These are phyloP conservation scores for Pachypsylla venusta DNA, from an alignment of 1,140 invertebrate species.

Conservation along the genomic window DNA sequence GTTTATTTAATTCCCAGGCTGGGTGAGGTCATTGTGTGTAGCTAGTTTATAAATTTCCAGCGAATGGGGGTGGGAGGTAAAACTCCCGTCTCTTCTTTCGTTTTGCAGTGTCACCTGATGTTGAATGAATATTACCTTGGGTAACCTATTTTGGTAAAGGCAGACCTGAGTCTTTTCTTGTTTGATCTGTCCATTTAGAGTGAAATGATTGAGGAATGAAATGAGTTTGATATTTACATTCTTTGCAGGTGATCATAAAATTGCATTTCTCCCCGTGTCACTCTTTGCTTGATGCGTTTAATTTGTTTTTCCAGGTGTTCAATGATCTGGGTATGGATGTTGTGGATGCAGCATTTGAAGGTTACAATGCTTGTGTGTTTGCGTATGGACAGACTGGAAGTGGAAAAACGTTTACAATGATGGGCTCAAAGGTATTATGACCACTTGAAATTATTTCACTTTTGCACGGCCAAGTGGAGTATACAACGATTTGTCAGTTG, in stretches of 20 bases:
- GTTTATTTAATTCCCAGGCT: too few species aligned
- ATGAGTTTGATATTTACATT: background rate
- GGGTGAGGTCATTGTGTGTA: too few species aligned
- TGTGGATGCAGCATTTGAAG: constrained; percentile 85
- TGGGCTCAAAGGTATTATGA: constrained; percentile 61
- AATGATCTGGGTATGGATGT: constrained; percentile 76
- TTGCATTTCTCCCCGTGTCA: too few species aligned
- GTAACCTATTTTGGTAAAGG: too few species aligned
- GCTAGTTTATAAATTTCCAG: too few species aligned
- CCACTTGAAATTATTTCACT: constrained; percentile 7
- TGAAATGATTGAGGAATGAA: background rate
- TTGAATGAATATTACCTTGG: too few species aligned
- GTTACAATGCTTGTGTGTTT: constrained; percentile 96
- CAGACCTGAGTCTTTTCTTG: constrained; percentile 31
- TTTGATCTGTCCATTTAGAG: background rate
- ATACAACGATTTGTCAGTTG: too few species aligned
- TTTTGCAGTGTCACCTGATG: too few species aligned
- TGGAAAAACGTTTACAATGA: constrained; percentile 97
- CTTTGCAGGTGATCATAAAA: background rate
- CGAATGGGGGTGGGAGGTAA: too few species aligned
- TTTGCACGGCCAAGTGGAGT: background rate
- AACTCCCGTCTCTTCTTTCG: too few species aligned
- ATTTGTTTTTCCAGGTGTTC: constrained; percentile 47
- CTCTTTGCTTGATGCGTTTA: background rate
- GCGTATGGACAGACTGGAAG: constrained; percentile 90